Conservation (phyloP, 2,888 invertebrate species). For the Deilephila porcellus region DNA sequence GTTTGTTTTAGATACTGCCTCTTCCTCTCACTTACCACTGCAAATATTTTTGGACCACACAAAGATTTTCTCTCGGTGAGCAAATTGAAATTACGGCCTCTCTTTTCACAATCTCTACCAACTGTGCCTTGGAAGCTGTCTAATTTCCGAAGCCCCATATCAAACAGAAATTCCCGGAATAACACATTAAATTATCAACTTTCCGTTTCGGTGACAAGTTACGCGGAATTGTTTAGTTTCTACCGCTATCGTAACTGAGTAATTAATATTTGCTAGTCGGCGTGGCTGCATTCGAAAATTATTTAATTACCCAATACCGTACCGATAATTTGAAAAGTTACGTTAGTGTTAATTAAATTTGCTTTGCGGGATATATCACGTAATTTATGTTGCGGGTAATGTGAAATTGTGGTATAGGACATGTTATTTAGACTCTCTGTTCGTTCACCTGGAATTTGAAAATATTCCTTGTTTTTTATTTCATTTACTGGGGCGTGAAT, state of each 20-base stretch:
- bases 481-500: no score
- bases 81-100: no score
- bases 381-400: no score
- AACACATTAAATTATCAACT: neutral
- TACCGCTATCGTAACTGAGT: neutral
- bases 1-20: no score
- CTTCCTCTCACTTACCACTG: no score
- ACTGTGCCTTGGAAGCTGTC: neutral
- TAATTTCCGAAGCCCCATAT: neutral
- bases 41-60: no score
- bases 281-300: neutral
- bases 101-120: no score
- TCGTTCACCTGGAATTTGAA: no score
- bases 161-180: neutral
- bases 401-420: no score
- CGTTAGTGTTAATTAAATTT: neutral
- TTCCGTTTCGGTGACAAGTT: constrained; percentile 1
- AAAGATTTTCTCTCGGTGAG: no score
- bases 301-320: neutral
- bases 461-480: no score
- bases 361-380: neutral
- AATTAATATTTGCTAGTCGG: neutral
- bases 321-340: neutral
- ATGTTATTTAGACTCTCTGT: no score
- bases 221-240: neutral